These are phyloP conservation scores for Dasypus novemcinctus DNA, from an alignment of 2,113 vertebrate species.

Conservation along the genomic window DNA sequence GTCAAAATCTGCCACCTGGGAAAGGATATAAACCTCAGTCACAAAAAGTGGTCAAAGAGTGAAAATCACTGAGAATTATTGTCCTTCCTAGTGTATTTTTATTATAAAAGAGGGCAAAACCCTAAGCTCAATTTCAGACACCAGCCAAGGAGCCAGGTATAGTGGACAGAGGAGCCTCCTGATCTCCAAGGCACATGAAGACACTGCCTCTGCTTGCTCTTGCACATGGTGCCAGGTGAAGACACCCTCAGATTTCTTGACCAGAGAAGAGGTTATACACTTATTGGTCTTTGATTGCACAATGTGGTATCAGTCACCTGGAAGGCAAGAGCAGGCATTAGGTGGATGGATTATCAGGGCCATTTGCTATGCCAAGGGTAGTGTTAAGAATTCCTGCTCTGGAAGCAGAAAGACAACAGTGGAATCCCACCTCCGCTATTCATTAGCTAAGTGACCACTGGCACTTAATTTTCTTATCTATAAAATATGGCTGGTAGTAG, in stretches of 20 bases:
- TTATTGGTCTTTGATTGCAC: not conserved
- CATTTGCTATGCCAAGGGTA: not conserved
- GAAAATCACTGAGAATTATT: not conserved
- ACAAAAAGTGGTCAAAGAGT: not conserved
- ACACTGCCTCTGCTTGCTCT: not conserved
- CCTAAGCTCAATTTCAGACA: not conserved
- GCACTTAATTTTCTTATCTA: not conserved
- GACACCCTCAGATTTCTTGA: not conserved
- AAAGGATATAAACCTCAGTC: not conserved
- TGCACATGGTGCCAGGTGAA: not conserved
- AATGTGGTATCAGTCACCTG: rapidly evolving
- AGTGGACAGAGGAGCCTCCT: not conserved
- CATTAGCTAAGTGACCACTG: not conserved
- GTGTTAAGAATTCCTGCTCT: not conserved
- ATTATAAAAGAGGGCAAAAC: not conserved
- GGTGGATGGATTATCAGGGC: not conserved
- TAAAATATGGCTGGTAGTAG: not conserved
- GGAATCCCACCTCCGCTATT: not conserved
- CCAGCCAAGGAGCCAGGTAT: not conserved
- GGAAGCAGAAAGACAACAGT: not conserved
- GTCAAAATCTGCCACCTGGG: not conserved
- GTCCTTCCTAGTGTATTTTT: not conserved
- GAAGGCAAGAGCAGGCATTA: not conserved
- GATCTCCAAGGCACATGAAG: not conserved
- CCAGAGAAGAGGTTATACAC: not conserved